Base-by-base conservation (phyloP, 1,140 invertebrate species). In the Pogonomyrmex californicus region DNA sequence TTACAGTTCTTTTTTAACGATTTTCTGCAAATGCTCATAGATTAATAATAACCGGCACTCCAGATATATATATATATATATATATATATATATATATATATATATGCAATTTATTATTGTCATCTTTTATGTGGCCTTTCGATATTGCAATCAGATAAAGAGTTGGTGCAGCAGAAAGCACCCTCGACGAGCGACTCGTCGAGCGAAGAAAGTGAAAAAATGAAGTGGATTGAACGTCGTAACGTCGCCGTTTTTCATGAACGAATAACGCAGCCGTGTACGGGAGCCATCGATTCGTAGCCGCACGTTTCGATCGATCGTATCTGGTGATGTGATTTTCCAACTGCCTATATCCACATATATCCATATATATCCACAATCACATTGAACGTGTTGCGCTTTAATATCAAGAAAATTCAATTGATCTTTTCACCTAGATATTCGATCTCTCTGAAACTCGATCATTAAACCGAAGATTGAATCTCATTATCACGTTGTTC, bases 101-200 rank as follows among this genome's bases (percentile, higher is more conserved):
- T 62, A 44, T 44, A 63, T 33, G 49, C 36, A 60, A 85, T 73
- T 85, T 77, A 76, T 54, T 44, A 49, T 47, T n/a, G 82, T 78
- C 47, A 51, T 38, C 10, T 77, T 51, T 78, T 38, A 51, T 14
- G 58, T 47, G 73, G 23, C 41, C 33, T 78, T 68, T 51, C 30
- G 81, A 76, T 63, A 62, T 71, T 70, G 60, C 73, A 65, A 85
- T 83, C 68, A 75, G 79, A 81, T 81, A 81, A 81, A 81, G 63
- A 75, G 56, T 60, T 23, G 51, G 47, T 51, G 63, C 51, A 38
- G 51, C 33, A 44, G 36, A 54, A 68, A 68, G 49, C 62, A 70
- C 77, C 77, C 68, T 73, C 68, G 68, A 58, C 65, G 79, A 58
- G 66, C 41, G 47, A 65, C 33, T 54, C n/a, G 79, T 58, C 41